Percentiles rank a stretch among this genome's conserved stretches.
These are phyloP conservation scores for Mesorhabditis sp. DNA, from an alignment of 2,888 invertebrate species.

Conservation along the genomic window DNA sequence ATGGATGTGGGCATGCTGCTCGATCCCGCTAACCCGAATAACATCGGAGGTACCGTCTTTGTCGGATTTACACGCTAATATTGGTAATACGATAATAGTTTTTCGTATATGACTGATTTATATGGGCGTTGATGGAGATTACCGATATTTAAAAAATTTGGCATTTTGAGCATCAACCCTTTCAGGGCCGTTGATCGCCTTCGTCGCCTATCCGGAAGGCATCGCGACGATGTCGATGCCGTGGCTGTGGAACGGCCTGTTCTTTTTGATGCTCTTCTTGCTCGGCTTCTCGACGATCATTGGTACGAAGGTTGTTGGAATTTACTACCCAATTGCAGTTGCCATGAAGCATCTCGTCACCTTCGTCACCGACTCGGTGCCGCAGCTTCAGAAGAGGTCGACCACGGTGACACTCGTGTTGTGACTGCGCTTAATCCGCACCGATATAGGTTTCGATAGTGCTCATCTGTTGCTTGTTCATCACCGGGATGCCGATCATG, in stretches of 20 bases:
- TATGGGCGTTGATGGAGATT: too few species aligned
- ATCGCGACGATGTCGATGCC: not conserved
- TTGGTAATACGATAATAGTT: too few species aligned
- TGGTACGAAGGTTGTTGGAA: not conserved
- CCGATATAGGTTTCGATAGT: not conserved
- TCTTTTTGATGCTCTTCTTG: constrained; percentile 1
- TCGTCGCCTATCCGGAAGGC: not conserved
- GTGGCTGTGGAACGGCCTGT: not conserved
- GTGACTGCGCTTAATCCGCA: not conserved
- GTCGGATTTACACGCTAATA: too few species aligned
- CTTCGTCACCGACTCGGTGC: not conserved
- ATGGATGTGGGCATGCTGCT: not conserved
- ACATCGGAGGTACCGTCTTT: too few species aligned
- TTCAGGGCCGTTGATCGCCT: not conserved
- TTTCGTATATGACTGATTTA: too few species aligned
- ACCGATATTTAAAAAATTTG: too few species aligned
- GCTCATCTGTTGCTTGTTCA: not conserved
- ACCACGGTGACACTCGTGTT: not conserved
- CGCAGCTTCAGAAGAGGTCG: not conserved
- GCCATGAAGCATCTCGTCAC: not conserved
- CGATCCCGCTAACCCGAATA: too few species aligned
- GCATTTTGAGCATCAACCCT: not conserved
- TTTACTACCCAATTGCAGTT: not conserved
- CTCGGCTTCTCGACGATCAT: constrained; percentile 6
- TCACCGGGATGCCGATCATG: not conserved